Conservation (phyloP, 2,113 vertebrate genomes). For the Elgaria multicarinata region DNA sequence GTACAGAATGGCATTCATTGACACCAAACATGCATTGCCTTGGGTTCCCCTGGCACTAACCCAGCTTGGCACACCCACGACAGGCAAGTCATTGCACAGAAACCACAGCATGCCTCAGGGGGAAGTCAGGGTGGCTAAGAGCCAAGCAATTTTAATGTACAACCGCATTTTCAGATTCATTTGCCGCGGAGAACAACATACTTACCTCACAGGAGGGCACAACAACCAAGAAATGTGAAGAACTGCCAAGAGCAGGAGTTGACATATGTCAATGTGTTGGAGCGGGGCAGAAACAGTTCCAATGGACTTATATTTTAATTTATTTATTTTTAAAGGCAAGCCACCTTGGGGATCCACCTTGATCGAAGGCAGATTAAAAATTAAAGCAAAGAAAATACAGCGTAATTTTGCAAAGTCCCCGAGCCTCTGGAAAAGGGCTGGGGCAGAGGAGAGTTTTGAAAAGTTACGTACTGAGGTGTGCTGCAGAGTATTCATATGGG, state of each 20-base stretch:
- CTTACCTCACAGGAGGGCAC: background rate
- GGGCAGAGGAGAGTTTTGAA: background rate
- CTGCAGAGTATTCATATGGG: slow-evolving; percentile 78
- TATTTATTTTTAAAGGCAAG: background rate
- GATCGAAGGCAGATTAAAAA: background rate
- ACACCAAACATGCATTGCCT: background rate
- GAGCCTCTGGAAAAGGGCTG: background rate
- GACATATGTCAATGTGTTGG: background rate
- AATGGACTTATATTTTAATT: background rate
- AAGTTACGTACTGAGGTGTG: slow-evolving; percentile 57
- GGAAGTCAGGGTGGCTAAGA: background rate
- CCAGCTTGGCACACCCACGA: background rate
- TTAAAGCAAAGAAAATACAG: background rate
- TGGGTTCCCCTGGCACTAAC: background rate
- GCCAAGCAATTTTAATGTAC: slow-evolving; percentile 4
- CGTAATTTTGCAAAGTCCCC: background rate
- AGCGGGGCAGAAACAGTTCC: background rate
- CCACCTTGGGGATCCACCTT: background rate
- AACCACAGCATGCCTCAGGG: background rate
- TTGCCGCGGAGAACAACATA: background rate
- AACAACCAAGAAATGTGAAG: background rate
- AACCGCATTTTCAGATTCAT: background rate
- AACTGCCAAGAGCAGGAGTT: background rate
- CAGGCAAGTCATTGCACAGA: slow-evolving; percentile 13
- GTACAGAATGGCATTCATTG: background rate